Evolutionary conservation across 2,113 vertebrate species (phyloP).

Genomic region (Pelecanus crispus): DNA sequence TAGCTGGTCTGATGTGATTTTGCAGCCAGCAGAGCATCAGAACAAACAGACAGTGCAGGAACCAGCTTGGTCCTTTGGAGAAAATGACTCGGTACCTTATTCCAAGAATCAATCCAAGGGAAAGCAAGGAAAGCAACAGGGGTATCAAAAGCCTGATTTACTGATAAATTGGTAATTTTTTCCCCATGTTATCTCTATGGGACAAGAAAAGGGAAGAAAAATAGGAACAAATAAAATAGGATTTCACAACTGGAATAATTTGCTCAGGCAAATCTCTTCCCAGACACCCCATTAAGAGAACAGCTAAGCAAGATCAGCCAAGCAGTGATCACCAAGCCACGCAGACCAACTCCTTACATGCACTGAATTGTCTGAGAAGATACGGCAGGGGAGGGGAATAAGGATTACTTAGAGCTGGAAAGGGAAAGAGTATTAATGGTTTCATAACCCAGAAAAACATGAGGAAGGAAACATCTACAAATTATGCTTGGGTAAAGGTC

Average conservation of each 20-base stretch:
- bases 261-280: background rate
- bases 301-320: background rate
- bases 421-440: background rate
- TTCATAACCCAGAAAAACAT: background rate
- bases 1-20: background rate
- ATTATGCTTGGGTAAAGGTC: background rate
- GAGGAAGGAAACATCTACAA: background rate
- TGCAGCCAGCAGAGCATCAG: background rate
- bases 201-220: background rate
- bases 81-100: background rate
- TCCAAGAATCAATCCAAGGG: background rate
- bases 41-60: background rate
- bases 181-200: background rate
- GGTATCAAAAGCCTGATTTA: background rate
- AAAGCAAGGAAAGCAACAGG: background rate
- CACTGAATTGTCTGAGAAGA: background rate
- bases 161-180: background rate
- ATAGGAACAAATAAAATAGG: background rate
- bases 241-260: background rate
- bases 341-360: background rate
- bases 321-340: background rate
- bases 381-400: background rate
- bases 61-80: background rate
- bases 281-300: background rate
- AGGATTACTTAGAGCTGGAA: background rate